Base-by-base conservation (phyloP, 1,140 invertebrate genomes). In the Nymphalis io region DNA sequence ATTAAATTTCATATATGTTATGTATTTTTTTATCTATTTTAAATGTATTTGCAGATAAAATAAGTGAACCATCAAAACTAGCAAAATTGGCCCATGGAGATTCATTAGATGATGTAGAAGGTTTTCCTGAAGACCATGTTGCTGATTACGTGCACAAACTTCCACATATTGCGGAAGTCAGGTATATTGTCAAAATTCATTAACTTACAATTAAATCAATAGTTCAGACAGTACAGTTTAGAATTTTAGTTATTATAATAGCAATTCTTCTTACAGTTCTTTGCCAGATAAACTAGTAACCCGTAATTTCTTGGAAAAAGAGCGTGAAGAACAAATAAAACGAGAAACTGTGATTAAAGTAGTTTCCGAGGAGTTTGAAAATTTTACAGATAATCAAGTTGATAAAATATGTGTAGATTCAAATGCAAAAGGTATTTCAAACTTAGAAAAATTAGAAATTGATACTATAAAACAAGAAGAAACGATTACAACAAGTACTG, bases 51-150 rank as follows among this genome's bases (percentile, higher is more conserved):
- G 18, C 48, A 88, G 87, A 68, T 51, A 87, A 87, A 81, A 44
- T 66, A 58, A 68, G 60, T 20, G 87, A 89, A 44, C 58, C 64
- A 38, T 67, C 75, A 5, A 91, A 87, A 79, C 42, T 80, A 18
- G 74, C 84, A 15, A 88, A 84, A 73, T 70, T 92, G 44, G 85
- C 83, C 5, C 87, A 92, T 68, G 91, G 92, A 16, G 92, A 92
- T 73, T 92, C 92, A 21, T 78, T 92, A 40, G 92, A 92, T 82
- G 92, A 92, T 44, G 91, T 92, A 5, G 92, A 92, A 87, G 90
- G 86, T 5, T 92, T 92, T 68, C 91, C 91, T 33, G 89, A 92
- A 81, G 91, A 92, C 69, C 89, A 90, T 67, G 84, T 90, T 16
- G 74, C 80, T 64, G 84, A 85, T 72, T 91, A 92, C 61, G 79